Evolutionary conservation across 2,797 vertebrate species (phyloP).

Genomic region (Sphenopsis melanotis): DNA sequence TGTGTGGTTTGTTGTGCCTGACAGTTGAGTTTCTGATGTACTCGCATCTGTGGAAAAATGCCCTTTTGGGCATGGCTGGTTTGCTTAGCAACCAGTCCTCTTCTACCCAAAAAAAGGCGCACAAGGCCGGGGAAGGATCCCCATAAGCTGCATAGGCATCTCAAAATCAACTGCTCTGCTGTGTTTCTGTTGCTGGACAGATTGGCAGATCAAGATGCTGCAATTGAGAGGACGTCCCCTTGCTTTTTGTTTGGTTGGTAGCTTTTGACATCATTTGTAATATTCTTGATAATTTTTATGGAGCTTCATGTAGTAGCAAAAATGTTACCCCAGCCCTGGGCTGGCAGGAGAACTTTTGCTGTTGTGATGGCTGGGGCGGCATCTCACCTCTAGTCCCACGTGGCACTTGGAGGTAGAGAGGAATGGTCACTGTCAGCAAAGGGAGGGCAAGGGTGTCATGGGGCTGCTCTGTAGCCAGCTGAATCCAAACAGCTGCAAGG

Average conservation of each 20-base stretch:
- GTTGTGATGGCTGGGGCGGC: neutral
- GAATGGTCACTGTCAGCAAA: neutral
- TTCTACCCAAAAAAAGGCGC: neutral
- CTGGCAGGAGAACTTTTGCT: neutral
- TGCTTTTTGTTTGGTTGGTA: neutral
- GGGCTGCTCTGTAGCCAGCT: neutral
- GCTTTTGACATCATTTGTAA: neutral
- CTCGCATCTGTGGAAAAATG: neutral
- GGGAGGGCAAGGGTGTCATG: neutral
- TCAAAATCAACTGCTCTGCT: neutral
- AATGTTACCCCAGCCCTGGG: neutral
- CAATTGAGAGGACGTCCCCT: neutral
- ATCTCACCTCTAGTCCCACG: neutral
- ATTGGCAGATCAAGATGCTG: neutral
- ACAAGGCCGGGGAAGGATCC: neutral
- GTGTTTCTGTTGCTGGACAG: neutral
- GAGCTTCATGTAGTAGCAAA: neutral
- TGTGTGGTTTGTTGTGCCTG: neutral
- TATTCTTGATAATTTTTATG: neutral
- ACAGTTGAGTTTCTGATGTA: neutral
- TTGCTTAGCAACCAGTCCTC: neutral
- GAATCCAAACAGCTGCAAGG: neutral
- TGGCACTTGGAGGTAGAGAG: neutral
- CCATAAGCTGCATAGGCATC: rapidly evolving
- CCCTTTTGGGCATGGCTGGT: neutral